Percentiles rank a stretch among this genome's conserved stretches.
These are phyloP conservation scores for Temnothorax rugatulus DNA, from an alignment of 2,888 invertebrate species.

Conservation along the genomic window DNA sequence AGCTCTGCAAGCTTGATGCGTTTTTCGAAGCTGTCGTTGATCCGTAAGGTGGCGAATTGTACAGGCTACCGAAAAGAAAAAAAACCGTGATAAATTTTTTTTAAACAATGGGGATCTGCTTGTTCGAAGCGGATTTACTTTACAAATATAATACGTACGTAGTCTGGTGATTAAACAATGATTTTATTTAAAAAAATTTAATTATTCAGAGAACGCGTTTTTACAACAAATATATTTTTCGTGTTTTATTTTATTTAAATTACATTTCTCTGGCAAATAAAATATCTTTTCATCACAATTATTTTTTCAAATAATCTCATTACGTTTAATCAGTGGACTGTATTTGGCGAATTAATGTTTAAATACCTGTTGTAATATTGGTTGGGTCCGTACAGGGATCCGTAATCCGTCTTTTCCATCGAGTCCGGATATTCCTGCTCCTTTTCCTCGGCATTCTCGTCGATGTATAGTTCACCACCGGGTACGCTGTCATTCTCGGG, in stretches of 20 bases:
- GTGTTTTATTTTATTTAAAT: background rate
- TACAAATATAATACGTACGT: background rate
- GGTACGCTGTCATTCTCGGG: constrained; percentile 84
- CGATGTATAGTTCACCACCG: constrained; percentile 84
- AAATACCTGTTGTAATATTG: constrained; percentile 84
- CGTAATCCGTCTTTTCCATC: constrained; percentile 84
- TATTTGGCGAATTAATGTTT: background rate
- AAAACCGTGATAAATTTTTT: background rate
- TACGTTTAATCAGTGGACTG: background rate
- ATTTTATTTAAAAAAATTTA: constrained; percentile 3
- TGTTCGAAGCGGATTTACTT: background rate
- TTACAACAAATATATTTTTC: background rate
- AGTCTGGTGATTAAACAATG: background rate
- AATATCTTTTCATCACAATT: background rate
- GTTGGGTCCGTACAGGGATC: constrained; percentile 82
- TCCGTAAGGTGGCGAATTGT: constrained; percentile 83
- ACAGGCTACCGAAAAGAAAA: constrained; percentile 76
- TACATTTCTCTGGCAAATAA: background rate
- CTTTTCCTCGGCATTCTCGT: constrained; percentile 84
- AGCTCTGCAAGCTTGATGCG: constrained; percentile 81
- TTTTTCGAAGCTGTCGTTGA: constrained; percentile 82
- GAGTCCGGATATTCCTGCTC: constrained; percentile 84
- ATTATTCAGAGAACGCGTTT: background rate
- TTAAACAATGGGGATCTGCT: background rate
- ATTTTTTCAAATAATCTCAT: constrained; percentile 1